These are phyloP conservation scores for Meandrina meandrites DNA, from an alignment of 92 coral and sea anemone species.

Conservation along the genomic window DNA sequence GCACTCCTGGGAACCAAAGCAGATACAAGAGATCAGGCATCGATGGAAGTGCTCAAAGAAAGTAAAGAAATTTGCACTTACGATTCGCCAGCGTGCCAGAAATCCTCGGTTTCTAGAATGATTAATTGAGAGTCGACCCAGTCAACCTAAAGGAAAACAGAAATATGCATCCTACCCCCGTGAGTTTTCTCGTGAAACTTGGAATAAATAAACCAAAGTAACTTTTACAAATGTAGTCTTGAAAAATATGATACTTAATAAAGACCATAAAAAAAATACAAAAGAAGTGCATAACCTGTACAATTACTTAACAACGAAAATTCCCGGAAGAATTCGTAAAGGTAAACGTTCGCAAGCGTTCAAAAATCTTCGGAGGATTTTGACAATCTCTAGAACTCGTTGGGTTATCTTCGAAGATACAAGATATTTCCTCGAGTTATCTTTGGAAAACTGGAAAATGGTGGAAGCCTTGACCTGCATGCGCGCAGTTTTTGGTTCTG, in stretches of 20 bases:
- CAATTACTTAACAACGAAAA: no score
- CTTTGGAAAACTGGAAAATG: no score
- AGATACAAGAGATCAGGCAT: not conserved
- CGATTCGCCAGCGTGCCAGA: slow-evolving; percentile 91
- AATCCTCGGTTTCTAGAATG: slow-evolving; percentile 76
- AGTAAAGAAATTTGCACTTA: slow-evolving; percentile 31
- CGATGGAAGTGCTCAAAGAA: not conserved
- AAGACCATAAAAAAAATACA: no score
- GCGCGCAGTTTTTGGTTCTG: not conserved
- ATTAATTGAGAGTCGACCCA: slow-evolving; percentile 68
- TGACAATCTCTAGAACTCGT: no score
- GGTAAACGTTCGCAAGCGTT: not conserved
- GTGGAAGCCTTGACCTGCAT: no score
- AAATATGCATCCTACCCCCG: not conserved
- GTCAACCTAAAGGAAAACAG: slow-evolving; percentile 29
- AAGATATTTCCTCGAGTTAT: not conserved
- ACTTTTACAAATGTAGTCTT: not conserved
- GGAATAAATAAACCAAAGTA: not conserved
- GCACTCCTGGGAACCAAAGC: slow-evolving; percentile 36
- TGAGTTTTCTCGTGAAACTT: no score
- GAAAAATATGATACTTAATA: not conserved
- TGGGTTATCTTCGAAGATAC: not conserved
- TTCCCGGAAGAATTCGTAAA: no score
- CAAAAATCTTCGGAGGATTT: not conserved
- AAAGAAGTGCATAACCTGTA: no score